Evolutionary conservation across 2,797 vertebrate genomes (phyloP), one percentile per base, ranked within the genome.

Genomic region (Coregonus ussuriensis): DNA sequence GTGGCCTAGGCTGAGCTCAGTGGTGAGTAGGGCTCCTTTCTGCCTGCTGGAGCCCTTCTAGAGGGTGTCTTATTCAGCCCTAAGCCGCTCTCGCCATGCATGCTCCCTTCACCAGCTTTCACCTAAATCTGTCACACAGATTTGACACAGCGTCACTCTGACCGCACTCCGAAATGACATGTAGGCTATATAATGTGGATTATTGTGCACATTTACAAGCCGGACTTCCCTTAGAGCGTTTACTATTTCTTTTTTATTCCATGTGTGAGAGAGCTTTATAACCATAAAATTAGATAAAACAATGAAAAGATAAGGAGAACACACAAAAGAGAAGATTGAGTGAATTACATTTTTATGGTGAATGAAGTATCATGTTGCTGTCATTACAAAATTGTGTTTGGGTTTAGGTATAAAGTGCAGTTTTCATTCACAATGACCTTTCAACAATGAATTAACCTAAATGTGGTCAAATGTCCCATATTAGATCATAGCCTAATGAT

Each of bases 101-200:
- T 94, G 95, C 91, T 94, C 92, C 94, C 94, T 94, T 95, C 95
- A 90, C 95, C 94, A 93, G 95, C 94, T 92, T 97, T 99, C 97
- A 98, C 98, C 97, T 97, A 97, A 99, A 99, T 99, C 97, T 99
- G 97, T 99, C 97, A 98, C 94, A 96, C 96, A 98, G 97, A 99
- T 99, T 98, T 99, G 97, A 98, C 97, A 97, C 96, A 87, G 91
- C 93, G 93, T 96, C 95, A 95, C 96, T 98, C 93, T 93, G 92
- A 93, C 93, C 89, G 93, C 95, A 94, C 95, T 96, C 95, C 91
- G 95, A 95, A 96, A 93, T 99, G 97, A 99, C 98, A 98, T 95
- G 95, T 95, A 47, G 41, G 41, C 41, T 47, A 97, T 97, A 97
- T 98, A 98, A 99, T 97, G 95, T 95, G 96, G 95, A 96, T 97